These are phyloP conservation scores for Ochlodes sylvanus DNA, from an alignment of 2,888 invertebrate species.

Conservation along the genomic window DNA sequence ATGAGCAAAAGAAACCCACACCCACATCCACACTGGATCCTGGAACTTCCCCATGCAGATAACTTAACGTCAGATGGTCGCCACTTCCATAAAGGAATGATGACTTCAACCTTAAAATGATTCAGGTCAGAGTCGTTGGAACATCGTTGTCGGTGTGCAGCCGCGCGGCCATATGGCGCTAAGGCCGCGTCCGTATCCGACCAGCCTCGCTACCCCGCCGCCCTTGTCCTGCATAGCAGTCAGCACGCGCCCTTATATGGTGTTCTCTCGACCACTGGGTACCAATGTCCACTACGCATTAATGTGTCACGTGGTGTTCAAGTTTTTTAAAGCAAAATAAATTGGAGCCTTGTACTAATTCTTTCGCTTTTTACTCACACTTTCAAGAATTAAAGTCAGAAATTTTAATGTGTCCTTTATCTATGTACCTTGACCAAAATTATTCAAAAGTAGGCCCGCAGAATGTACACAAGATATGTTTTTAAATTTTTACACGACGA, in stretches of 20 bases:
- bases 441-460: too few species aligned
- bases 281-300: constrained; percentile 16
- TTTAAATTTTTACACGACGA: too few species aligned
- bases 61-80: background rate
- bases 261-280: constrained; percentile 17
- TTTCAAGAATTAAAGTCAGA: background rate
- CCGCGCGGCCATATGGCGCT: constrained; percentile 44
- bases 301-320: constrained; percentile 2
- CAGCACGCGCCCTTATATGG: constrained; percentile 42
- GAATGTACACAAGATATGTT: too few species aligned
- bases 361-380: background rate
- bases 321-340: constrained; percentile 4
- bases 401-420: background rate
- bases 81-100: background rate
- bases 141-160: constrained; percentile 35
- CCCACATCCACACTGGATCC: too few species aligned
- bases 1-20: too few species aligned
- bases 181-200: constrained; percentile 42
- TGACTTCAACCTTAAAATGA: background rate
- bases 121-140: background rate
- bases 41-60: too few species aligned
- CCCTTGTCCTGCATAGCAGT: constrained; percentile 48
- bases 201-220: constrained; percentile 44
- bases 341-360: constrained; percentile 4
- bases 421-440: too few species aligned